Conservation (phyloP, 1,140 invertebrate species). For the Trichonephila clavipes region DNA sequence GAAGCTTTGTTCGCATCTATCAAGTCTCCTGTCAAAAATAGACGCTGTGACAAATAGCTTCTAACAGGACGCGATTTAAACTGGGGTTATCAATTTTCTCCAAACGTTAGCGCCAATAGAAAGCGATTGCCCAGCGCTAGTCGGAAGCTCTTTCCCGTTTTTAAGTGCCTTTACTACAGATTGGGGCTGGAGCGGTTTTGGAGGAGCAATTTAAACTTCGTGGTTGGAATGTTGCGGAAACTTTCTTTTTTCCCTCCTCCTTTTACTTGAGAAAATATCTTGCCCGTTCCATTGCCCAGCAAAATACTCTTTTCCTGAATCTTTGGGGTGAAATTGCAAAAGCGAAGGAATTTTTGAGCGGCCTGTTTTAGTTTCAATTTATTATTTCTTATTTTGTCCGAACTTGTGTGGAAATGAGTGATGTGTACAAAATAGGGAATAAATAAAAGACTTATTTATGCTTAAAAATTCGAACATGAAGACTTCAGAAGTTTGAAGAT, state of each 20-base stretch:
- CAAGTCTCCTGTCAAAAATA: not conserved
- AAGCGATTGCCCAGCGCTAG: constrained; percentile 31
- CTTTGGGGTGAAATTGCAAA: not conserved
- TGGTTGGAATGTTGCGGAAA: constrained; percentile 7
- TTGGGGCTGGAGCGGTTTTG: not conserved
- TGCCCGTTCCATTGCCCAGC: not conserved
- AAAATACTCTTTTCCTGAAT: not conserved
- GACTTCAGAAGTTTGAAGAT: too few species aligned
- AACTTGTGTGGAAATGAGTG: not conserved
- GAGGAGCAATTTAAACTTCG: constrained; percentile 14
- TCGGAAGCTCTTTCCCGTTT: constrained; percentile 4
- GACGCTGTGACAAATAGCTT: constrained; percentile 58
- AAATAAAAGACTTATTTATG: not conserved
- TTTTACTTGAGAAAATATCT: constrained; percentile 1
- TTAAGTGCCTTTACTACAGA: constrained; percentile 38
- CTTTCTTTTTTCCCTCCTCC: not conserved
- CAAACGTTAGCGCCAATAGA: constrained; percentile 17
- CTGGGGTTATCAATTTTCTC: constrained; percentile 60
- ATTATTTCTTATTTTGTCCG: too few species aligned
- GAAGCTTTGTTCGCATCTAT: constrained; percentile 48
- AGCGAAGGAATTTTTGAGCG: not conserved
- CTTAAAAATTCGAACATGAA: too few species aligned
- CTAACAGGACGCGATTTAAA: constrained; percentile 65
- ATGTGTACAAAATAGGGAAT: not conserved
- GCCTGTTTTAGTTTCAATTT: not conserved